These are phyloP conservation scores for Ips typographus DNA, from an alignment of 1,140 invertebrate genomes.

Conservation along the genomic window DNA sequence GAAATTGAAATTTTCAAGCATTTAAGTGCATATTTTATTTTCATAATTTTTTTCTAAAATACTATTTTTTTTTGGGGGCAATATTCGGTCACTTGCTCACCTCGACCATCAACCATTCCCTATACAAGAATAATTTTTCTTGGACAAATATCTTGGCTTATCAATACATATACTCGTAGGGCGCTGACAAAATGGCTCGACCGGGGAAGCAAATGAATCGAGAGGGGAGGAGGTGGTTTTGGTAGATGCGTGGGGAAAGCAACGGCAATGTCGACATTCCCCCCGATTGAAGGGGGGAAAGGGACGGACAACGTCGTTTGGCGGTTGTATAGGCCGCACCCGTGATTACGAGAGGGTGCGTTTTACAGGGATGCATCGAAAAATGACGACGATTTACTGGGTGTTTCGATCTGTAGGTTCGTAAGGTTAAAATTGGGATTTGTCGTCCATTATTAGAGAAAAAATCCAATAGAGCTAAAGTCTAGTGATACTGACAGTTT, in stretches of 20 bases:
- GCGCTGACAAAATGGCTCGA: slow-evolving; percentile 33
- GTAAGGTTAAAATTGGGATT: too few relatives aligned
- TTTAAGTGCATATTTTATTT: too few relatives aligned
- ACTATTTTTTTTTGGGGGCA: too few relatives aligned
- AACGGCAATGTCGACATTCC: slow-evolving; percentile 22
- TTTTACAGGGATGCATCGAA: slow-evolving; percentile 24
- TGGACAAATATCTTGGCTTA: slow-evolving; percentile 10
- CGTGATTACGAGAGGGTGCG: slow-evolving; percentile 34
- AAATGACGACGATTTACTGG: not conserved
- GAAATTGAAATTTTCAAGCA: too few relatives aligned
- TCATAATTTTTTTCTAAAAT: too few relatives aligned
- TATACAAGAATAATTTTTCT: slow-evolving; percentile 1
- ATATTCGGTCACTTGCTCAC: too few relatives aligned
- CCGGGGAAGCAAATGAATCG: slow-evolving; percentile 27
- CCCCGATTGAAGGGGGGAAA: slow-evolving; percentile 39
- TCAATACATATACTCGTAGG: slow-evolving; percentile 21
- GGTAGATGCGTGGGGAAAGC: slow-evolving; percentile 21
- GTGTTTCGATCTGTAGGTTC: not conserved
- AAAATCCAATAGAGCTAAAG: too few relatives aligned
- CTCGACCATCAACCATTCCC: not conserved
- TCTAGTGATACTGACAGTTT: too few relatives aligned
- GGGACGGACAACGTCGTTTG: slow-evolving; percentile 10
- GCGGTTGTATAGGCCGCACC: slow-evolving; percentile 31
- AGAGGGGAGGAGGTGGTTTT: slow-evolving; percentile 11
- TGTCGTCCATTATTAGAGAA: too few relatives aligned